Conservation (phyloP, 2,113 vertebrate genomes). For the Oreochromis aureus region DNA sequence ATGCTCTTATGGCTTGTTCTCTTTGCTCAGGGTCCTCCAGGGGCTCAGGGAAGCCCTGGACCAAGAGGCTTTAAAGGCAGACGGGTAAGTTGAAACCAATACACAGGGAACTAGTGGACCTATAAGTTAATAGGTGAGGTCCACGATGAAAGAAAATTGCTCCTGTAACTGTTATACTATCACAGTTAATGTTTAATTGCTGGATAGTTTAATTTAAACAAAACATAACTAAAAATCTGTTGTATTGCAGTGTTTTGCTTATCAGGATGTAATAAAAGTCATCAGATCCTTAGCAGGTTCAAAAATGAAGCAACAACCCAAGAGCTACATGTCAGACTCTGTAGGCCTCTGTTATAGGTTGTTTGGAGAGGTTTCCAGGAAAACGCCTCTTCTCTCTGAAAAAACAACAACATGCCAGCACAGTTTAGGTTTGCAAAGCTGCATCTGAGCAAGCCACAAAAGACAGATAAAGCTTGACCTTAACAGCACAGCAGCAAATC, state of each 20-base stretch:
- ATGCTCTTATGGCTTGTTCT: not conserved
- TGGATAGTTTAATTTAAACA: not conserved
- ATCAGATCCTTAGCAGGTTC: not conserved
- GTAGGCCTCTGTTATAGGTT: not conserved
- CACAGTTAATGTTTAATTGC: not conserved
- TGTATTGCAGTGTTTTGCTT: not conserved
- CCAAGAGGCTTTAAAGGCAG: constrained; percentile 89
- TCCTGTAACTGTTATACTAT: not conserved
- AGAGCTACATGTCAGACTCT: not conserved
- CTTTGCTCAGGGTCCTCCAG: constrained; percentile 83
- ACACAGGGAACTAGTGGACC: not conserved
- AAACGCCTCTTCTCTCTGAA: not conserved
- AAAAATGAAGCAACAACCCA: not conserved
- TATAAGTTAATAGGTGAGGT: not conserved
- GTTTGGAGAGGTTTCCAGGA: not conserved
- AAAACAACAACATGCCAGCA: not conserved
- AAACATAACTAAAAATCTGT: not conserved
- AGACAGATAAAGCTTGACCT: not conserved
- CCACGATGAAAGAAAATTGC: not conserved
- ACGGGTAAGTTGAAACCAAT: constrained; percentile 62
- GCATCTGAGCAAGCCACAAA: not conserved
- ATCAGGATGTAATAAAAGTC: not conserved
- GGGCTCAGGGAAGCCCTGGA: constrained; percentile 83
- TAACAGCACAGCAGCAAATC: not conserved
- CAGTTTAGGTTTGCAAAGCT: not conserved